Evolutionary conservation across 1,140 invertebrate genomes (phyloP).

Genomic region (Diploscapter pachys): DNA sequence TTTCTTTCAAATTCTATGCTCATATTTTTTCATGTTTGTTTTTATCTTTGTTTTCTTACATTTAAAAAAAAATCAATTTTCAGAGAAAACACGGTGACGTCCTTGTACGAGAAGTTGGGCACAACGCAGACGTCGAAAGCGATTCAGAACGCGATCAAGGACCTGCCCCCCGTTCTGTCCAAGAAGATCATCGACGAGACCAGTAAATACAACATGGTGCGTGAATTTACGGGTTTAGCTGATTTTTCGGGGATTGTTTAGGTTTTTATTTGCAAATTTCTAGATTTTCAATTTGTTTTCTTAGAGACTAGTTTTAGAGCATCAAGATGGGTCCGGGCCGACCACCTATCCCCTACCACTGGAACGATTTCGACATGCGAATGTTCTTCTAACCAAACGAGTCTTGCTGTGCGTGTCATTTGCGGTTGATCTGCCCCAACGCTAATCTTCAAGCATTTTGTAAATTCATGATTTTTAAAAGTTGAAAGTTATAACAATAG

Average conservation of each 20-base stretch:
- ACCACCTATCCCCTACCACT: slow-evolving; percentile 22
- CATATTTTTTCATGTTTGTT: not conserved
- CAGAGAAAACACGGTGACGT: not conserved
- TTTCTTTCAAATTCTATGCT: too few species aligned
- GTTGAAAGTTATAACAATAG: too few species aligned
- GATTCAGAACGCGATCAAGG: slow-evolving; percentile 14
- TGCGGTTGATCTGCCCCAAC: too few species aligned
- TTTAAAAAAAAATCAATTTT: too few species aligned
- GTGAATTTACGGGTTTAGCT: slow-evolving; percentile 4
- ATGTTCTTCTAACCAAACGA: slow-evolving; percentile 25
- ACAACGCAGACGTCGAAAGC: slow-evolving; percentile 13
- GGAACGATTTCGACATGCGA: slow-evolving; percentile 31
- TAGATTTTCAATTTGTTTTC: slow-evolving; percentile 2
- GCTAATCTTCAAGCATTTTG: too few species aligned
- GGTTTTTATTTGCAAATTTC: not conserved
- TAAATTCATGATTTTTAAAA: too few species aligned
- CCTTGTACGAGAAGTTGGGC: slow-evolving; percentile 15
- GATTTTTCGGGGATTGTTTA: not conserved
- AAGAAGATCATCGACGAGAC: slow-evolving; percentile 21
- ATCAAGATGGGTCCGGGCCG: slow-evolving; percentile 18
- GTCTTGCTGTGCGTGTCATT: not conserved
- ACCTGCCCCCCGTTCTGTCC: slow-evolving; percentile 20
- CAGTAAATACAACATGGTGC: slow-evolving; percentile 3
- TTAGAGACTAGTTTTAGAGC: slow-evolving; percentile 11
- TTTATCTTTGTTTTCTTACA: not conserved